Conservation (phyloP, 2,113 vertebrate genomes). For the Gavialis gangeticus region DNA sequence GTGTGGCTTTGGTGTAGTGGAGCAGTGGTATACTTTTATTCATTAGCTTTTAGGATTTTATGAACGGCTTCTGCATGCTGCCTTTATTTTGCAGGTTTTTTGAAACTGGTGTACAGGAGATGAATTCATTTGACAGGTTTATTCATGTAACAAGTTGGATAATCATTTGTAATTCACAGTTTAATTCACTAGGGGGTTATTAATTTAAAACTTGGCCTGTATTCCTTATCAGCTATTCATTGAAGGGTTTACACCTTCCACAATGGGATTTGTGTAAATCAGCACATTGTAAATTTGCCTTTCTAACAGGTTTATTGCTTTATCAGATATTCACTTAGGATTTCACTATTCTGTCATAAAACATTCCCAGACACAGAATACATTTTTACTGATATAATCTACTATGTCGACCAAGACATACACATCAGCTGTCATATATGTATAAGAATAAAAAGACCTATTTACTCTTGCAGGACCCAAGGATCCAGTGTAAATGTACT, state of each 20-base stretch:
- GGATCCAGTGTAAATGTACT: not conserved
- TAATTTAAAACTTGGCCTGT: constrained; percentile 68
- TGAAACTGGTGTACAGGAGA: constrained; percentile 38
- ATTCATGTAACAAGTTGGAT: constrained; percentile 71
- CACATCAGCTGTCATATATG: not conserved
- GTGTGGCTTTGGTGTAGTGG: not conserved
- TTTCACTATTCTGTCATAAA: constrained; percentile 58
- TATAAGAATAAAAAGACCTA: not conserved
- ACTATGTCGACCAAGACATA: not conserved
- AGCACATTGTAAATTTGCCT: constrained; percentile 51
- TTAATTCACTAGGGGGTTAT: constrained; percentile 55
- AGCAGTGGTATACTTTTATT: not conserved
- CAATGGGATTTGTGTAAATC: constrained; percentile 63
- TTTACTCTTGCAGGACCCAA: not conserved
- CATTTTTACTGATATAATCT: constrained; percentile 45
- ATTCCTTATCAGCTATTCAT: constrained; percentile 66
- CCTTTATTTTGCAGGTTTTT: constrained; percentile 10
- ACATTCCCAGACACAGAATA: constrained; percentile 5
- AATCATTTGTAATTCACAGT: constrained; percentile 65
- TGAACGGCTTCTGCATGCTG: constrained; percentile 11
- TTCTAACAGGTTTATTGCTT: constrained; percentile 56
- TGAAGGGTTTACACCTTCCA: constrained; percentile 39
- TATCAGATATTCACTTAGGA: constrained; percentile 52
- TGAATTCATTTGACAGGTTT: constrained; percentile 71
- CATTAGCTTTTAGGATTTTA: constrained; percentile 11